Evolutionary conservation across 37 sponge, comb jelly and placozoan species (phyloP), one percentile per base, ranked within the genome.

Genomic region (Bolinopsis microptera): DNA sequence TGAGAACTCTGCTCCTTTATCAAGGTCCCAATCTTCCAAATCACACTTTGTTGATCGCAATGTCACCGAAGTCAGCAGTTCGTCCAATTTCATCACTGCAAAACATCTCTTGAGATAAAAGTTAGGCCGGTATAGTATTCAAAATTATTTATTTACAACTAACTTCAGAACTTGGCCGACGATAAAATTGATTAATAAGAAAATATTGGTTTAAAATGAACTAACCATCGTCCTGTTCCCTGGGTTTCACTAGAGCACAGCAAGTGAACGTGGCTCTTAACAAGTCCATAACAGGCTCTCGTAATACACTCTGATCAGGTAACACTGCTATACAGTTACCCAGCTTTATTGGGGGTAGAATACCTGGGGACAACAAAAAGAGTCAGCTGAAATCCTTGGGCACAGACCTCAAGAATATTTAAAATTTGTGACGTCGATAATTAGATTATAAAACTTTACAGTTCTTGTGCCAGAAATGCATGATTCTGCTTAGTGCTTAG

Each of bases 1-100:
- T 0, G 61, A 39, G 31, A 86, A 41, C 40, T 86, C 90, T 22
- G 61, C 61, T 39, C 38, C n/a, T 27, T 86, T 86, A 27, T 86
- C 90, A 9, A 86, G 90, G 13, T 86, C 90, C 90, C 90, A 86
- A 26, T 86, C 90, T n/a, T 41, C 90, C 40, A 86, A 25, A 39
- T 86, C 90, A 86, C 90, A 23, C 61, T 86, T 86, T 22, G 90
- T 27, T 28, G 90, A 24, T 16, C 90, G 41, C 26, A 3, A 24
- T 28, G 39, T 13, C 26, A 41, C 36, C n/a, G 61, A 41, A 2
- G 8, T 30, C 40, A 86, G n/a, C 40, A 86, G 34, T 8, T 39
- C 61, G 26, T 86, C 90, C 18, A 86, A n/a, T 27, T 86, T 86
- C 22, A 27, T 72, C 5, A 72, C 75, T 72, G 31, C 75, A n/a